A percentile compares a stretch with the other conserved stretches of the same genome.
Conservation (phyloP, 2,113 vertebrate species). For the Aplodontia rufa region DNA sequence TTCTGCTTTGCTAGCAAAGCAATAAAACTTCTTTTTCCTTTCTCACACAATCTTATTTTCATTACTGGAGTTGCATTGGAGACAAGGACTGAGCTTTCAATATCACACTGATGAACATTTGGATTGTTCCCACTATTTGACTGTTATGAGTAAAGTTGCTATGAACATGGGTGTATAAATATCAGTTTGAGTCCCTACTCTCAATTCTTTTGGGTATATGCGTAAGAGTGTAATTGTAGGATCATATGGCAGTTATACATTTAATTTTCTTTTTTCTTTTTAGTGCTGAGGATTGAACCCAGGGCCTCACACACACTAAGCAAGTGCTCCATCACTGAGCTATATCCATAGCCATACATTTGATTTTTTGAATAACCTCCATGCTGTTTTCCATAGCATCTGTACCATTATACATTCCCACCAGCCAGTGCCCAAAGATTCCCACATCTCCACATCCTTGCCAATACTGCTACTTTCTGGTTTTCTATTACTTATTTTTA, state of each 20-base stretch:
- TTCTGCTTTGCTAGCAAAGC: no score
- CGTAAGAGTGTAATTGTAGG: no score
- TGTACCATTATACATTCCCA: not conserved
- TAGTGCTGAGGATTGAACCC: not conserved
- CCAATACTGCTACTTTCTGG: not conserved
- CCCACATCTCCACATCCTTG: not conserved
- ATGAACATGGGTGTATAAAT: no score
- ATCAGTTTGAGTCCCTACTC: no score
- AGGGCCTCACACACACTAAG: not conserved
- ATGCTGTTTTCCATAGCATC: not conserved
- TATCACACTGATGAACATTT: not conserved
- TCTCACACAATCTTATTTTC: no score
- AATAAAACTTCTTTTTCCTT: no score
- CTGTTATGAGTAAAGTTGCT: no score
- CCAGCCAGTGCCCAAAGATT: not conserved
- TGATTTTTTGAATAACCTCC: not conserved
- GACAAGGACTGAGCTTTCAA: no score
- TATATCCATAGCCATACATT: not conserved
- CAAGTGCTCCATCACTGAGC: not conserved
- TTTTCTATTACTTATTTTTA: not conserved
- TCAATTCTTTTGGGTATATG: no score
- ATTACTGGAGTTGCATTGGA: no score
- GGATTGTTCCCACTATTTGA: not conserved
- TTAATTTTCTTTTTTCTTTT: not conserved
- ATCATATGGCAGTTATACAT: no score